A percentile compares a stretch with the other conserved stretches of the same genome.
These are phyloP conservation scores for Noctua fimbriata DNA, from an alignment of 2,888 invertebrate species.

Conservation along the genomic window DNA sequence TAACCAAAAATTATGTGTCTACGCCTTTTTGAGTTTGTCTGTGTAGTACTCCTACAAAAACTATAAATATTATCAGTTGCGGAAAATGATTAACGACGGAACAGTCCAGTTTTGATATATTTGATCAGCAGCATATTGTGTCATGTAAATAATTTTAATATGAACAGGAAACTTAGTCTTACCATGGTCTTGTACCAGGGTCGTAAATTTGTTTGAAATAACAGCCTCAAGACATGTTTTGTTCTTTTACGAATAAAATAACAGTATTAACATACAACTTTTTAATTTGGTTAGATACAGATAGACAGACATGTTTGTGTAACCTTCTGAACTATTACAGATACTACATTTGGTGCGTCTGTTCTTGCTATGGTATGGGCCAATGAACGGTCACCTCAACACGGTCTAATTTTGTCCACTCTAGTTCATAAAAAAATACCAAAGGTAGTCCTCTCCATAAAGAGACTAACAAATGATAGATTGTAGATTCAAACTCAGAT, in stretches of 20 bases:
- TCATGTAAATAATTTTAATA: background rate
- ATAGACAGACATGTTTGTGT: background rate
- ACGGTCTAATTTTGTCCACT: background rate
- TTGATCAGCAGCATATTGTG: background rate
- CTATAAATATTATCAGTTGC: background rate
- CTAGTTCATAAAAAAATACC: background rate
- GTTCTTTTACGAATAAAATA: background rate
- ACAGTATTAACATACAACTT: background rate
- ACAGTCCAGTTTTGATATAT: background rate
- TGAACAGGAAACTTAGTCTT: background rate
- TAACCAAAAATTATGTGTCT: background rate
- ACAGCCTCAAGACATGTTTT: background rate
- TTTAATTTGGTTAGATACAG: background rate
- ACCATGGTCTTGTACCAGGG: background rate
- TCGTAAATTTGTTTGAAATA: background rate
- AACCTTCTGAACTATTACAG: background rate
- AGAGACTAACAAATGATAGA: background rate
- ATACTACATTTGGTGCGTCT: background rate
- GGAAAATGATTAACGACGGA: background rate
- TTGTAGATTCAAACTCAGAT: background rate
- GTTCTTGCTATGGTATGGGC: background rate
- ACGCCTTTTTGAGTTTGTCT: background rate
- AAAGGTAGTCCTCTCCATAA: too few relatives aligned
- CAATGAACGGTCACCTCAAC: constrained; percentile 10
- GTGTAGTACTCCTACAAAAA: background rate